Conservation (phyloP, 2,888 invertebrate genomes). For the Drosophila mimica region DNA sequence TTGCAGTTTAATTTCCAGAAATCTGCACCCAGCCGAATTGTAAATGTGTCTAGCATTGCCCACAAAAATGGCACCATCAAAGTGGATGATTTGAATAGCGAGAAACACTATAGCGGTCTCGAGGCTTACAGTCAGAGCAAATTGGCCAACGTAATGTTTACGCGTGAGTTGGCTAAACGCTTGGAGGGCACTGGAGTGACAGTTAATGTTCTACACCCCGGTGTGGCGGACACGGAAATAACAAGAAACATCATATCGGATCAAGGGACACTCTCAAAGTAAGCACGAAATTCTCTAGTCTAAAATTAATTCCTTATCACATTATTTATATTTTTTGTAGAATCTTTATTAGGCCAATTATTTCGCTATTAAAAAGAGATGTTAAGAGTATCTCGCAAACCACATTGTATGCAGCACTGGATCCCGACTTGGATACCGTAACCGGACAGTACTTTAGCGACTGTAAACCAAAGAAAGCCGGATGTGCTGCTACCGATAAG, state of each 20-base stretch:
- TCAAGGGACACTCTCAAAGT: constrained; percentile 52
- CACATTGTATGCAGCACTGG: constrained; percentile 82
- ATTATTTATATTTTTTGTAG: constrained; percentile 22
- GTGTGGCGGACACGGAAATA: constrained; percentile 91
- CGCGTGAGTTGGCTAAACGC: constrained; percentile 88
- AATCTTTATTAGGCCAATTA: constrained; percentile 37
- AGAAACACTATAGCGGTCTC: constrained; percentile 86
- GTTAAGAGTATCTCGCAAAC: constrained; percentile 83
- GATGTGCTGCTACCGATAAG: constrained; percentile 86
- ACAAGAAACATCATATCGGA: constrained; percentile 32
- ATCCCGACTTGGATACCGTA: constrained; percentile 80
- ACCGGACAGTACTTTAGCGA: constrained; percentile 86
- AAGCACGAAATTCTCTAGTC: not conserved
- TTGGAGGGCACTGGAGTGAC: constrained; percentile 89
- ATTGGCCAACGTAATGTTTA: constrained; percentile 91
- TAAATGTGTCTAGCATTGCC: constrained; percentile 87
- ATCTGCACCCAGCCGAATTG: constrained; percentile 87
- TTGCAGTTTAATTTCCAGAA: constrained; percentile 54
- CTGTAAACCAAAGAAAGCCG: constrained; percentile 86
- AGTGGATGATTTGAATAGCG: constrained; percentile 89
- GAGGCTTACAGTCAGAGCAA: constrained; percentile 91
- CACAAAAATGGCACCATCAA: constrained; percentile 86
- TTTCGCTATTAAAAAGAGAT: constrained; percentile 54
- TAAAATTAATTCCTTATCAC: not conserved
- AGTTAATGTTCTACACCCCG: constrained; percentile 94